Evolutionary conservation across 2,888 invertebrate genomes (phyloP), one percentile per base, ranked within the genome.

Genomic region (Anarsia innoxiella): DNA sequence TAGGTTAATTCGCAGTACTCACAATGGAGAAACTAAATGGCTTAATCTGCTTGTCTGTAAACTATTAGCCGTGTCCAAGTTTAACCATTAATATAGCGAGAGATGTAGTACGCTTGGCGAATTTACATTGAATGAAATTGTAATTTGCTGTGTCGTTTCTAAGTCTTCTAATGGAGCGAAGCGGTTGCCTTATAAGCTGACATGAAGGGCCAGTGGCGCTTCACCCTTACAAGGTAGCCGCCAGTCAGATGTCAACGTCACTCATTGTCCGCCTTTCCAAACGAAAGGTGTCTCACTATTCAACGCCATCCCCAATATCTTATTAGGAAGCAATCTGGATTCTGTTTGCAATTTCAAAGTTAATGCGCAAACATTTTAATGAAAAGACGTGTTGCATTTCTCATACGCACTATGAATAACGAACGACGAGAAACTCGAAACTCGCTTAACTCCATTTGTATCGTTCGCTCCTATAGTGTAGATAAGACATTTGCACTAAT

Each of bases 61-160:
- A 68, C 62, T 67, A 76, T 75, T 70, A 68, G 65, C 63, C 66
- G 68, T 70, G 67, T 69, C 71, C 68, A 66, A 73, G 71, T 68
- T 69, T 63, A 66, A 54, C 64, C 66, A 74, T 75, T 72, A 71
- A 62, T 64, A 66, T 68, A 52, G 54, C 53, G 56, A 58, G 56
- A 62, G 58, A 50, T 53, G 49, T 49, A 41, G 58, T 51, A 41
- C 60, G 57, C 66, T 64, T 51, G 51, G 51, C 51, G 49, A 63
- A 79, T 80, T 80, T 75, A 75, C 78, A 79, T 82, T 78, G 73
- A 82, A 82, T 80, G 77, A 76, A 78, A 74, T 71, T 73, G 75
- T 77, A 74, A 79, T 79, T 79, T 76, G 76, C 70, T 71, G 56
- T 58, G 58, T 66, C 58, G 58, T 23, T 26, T 31, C 12, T 19